Evolutionary conservation across 2,113 vertebrate species (phyloP).

Genomic region (Hypanus sabinus): DNA sequence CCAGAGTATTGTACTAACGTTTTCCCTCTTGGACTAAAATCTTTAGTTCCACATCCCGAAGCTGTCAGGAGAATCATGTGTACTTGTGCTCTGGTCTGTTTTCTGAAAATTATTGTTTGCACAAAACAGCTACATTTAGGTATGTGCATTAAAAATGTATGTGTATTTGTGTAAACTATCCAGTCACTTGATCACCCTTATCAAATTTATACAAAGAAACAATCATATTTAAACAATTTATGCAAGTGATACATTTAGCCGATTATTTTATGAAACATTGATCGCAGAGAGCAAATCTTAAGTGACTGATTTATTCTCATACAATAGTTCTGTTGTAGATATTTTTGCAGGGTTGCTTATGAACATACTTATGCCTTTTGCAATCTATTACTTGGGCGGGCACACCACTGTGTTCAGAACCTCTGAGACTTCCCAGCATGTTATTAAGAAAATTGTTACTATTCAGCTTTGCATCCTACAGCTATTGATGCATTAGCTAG

Average conservation of each 20-base stretch:
- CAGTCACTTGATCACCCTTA: background rate
- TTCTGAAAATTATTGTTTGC: background rate
- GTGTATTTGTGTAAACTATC: constrained; percentile 26
- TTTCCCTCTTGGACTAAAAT: background rate
- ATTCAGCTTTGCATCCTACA: too few relatives aligned
- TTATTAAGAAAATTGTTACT: background rate
- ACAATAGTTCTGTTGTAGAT: background rate
- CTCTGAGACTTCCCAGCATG: background rate
- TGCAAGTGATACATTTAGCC: constrained; percentile 13
- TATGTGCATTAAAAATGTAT: constrained; percentile 18
- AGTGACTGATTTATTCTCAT: constrained; percentile 2
- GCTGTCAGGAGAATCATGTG: background rate
- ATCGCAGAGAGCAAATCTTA: constrained; percentile 9
- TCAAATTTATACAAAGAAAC: constrained; percentile 22
- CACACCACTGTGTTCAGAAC: background rate
- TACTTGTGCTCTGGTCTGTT: background rate
- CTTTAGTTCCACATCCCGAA: background rate
- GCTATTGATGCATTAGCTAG: background rate
- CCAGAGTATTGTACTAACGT: background rate
- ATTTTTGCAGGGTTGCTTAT: background rate
- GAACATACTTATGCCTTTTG: background rate
- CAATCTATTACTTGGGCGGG: background rate
- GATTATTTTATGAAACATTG: constrained; percentile 21
- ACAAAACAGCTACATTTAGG: background rate
- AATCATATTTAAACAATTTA: background rate